Base-by-base conservation (phyloP, 2,797 vertebrate genomes). In the Phoebastria nigripes region DNA sequence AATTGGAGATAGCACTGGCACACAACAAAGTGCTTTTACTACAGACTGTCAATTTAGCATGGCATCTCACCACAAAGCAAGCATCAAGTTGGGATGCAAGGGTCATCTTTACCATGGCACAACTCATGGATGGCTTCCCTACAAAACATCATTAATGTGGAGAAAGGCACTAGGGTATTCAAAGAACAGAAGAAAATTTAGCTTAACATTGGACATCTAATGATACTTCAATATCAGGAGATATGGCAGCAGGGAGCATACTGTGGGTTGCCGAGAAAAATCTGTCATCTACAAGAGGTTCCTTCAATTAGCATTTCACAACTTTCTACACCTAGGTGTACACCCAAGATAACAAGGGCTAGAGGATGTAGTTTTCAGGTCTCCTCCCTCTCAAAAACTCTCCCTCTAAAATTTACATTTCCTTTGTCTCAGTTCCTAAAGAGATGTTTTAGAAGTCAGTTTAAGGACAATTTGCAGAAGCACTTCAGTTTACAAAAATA, bases 11-110 rank as follows among this genome's bases (percentile, higher is more conserved):
- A 72, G 80, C 82, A 70, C 37, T 73, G 52, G 86, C 73, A 79
- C 33, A 73, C 41, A 56, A 44, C 25, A 44, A 89, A 92, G 72
- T 82, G 67, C 78, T 95, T 37, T 73, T 72, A 73, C 59, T 88
- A 61, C 65, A 91, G 58, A 59, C 41, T 89, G 52, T 84, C 59
- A 74, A 8, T 89, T 84, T 74, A 85, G 29, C 71, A 89, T 13
- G 55, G 67, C 67, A 84, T 56, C 69, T 96, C 78, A 93, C 63
- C 90, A 82, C 59, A 87, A 77, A 89, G 70, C 69, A 93, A 93
- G 73, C 78, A 87, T 52, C 70, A 81, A 46, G 73, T 59, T 70
- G 78, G 70, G 70, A 83, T 81, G 73, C 59, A 81, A 89, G 35
- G 46, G 65, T 65, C 82, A 89, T 77, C 65, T 77, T 93, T 89